phyloP scores from a whole-genome alignment of 2,888 invertebrate genomes.

The Tiphia femorata region DNA sequence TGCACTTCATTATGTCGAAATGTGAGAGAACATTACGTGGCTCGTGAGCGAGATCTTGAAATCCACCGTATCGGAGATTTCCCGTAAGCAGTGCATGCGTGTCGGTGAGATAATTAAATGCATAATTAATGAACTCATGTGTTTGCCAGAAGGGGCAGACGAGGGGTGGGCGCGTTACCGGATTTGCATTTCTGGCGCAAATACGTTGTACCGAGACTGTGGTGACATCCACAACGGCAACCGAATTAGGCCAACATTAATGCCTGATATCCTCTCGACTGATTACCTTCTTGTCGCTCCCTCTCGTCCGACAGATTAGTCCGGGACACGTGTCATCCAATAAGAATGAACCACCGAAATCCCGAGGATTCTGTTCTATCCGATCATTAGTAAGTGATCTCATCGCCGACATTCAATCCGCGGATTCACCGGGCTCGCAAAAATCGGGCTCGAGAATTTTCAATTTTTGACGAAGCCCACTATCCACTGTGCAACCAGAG shows the following conservation, averaged over 20 bases:
- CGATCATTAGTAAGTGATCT: too few species aligned
- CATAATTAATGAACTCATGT: slow-evolving; percentile 42
- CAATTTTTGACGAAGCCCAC: too few species aligned
- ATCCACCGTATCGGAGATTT: too few species aligned
- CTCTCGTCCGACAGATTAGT: background rate
- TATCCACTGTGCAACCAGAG: too few species aligned
- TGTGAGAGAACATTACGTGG: too few species aligned
- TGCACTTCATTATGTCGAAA: too few species aligned
- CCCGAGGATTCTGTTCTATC: too few species aligned
- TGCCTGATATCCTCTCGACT: slow-evolving; percentile 12
- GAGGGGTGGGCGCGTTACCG: background rate
- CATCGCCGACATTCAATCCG: too few species aligned
- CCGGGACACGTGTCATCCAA: background rate
- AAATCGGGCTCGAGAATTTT: too few species aligned
- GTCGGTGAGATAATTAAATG: slow-evolving; percentile 36
- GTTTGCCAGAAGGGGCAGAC: slow-evolving; percentile 18
- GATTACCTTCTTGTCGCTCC: slow-evolving; percentile 8
- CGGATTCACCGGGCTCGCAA: too few species aligned
- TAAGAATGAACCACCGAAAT: background rate
- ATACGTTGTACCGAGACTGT: slow-evolving; percentile 25
- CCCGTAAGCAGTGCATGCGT: too few species aligned
- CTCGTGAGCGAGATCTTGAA: too few species aligned
- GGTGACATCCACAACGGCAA: slow-evolving; percentile 12
- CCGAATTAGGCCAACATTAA: slow-evolving; percentile 15
- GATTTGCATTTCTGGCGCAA: slow-evolving; percentile 32